A percentile compares a stretch with the other conserved stretches of the same genome.
Conservation (phyloP, 2,888 invertebrate genomes). For the Cistogaster globosa region DNA sequence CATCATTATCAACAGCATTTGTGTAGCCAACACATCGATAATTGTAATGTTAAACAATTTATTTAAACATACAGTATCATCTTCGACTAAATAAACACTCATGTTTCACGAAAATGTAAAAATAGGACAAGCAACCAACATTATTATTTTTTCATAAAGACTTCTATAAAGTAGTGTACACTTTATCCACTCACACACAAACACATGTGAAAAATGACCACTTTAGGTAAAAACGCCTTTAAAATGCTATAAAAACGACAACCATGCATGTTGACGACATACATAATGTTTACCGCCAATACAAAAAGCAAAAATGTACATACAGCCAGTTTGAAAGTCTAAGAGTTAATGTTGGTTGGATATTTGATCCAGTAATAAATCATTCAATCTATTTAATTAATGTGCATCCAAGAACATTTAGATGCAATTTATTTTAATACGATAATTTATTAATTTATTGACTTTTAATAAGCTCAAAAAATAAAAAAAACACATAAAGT, state of each 20-base stretch:
- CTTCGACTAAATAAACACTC: constrained; percentile 35
- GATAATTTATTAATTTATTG: constrained; percentile 84
- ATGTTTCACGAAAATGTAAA: constrained; percentile 22
- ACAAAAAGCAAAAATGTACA: background rate
- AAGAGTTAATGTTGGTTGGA: constrained; percentile 73
- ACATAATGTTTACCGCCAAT: constrained; percentile 43
- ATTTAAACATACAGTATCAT: constrained; percentile 24
- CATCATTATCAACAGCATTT: constrained; percentile 36
- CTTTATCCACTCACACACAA: background rate
- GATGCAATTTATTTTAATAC: constrained; percentile 83
- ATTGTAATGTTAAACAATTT: constrained; percentile 18
- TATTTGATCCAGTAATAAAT: constrained; percentile 83
- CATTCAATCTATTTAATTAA: constrained; percentile 83
- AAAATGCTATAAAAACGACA: constrained; percentile 62
- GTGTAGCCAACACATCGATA: constrained; percentile 32
- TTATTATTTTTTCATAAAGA: constrained; percentile 33
- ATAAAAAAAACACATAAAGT: constrained; percentile 50
- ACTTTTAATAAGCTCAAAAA: constrained; percentile 78
- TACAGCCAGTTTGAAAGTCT: constrained; percentile 28
- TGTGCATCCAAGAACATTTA: constrained; percentile 83
- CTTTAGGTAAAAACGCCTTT: constrained; percentile 64
- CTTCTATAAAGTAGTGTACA: constrained; percentile 52
- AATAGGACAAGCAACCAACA: constrained; percentile 19
- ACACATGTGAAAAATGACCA: constrained; percentile 50
- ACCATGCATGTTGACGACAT: constrained; percentile 54